These are phyloP conservation scores for Caenorhabditis angaria DNA, from an alignment of 2,888 invertebrate genomes.

Conservation along the genomic window DNA sequence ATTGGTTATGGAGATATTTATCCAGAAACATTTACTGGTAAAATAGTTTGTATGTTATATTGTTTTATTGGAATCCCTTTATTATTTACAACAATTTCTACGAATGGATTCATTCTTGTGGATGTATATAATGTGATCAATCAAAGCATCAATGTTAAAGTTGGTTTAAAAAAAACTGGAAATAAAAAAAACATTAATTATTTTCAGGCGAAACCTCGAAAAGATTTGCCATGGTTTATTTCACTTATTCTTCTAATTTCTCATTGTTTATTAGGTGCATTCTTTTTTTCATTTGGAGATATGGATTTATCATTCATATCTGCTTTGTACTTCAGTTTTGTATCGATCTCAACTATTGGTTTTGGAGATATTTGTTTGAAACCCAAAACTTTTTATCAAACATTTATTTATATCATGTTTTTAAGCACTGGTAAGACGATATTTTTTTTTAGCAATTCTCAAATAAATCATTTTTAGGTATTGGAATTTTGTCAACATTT, in stretches of 20 bases:
- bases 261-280: constrained; percentile 55
- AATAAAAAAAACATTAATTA: no score
- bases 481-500: constrained; percentile 58
- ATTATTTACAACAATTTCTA: constrained; percentile 58
- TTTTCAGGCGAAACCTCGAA: constrained; percentile 26
- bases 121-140: constrained; percentile 54
- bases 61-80: constrained; percentile 60
- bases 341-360: constrained; percentile 66
- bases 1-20: constrained; percentile 64
- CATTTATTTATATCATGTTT: constrained; percentile 53
- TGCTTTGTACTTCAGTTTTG: constrained; percentile 66
- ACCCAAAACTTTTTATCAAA: constrained; percentile 16
- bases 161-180: no score
- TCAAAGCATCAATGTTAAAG: constrained; percentile 20
- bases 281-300: constrained; percentile 59
- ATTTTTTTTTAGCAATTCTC: not conserved
- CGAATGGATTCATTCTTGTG: constrained; percentile 55
- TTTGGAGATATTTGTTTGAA: constrained; percentile 60
- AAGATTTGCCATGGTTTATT: constrained; percentile 45
- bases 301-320: constrained; percentile 52
- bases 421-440: constrained; percentile 37
- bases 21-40: constrained; percentile 34
- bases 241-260: constrained; percentile 44
- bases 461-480: constrained; percentile 49
- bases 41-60: constrained; percentile 52